Evolutionary conservation across 2,888 invertebrate genomes (phyloP).

Genomic region (Pseudoips prasinana): DNA sequence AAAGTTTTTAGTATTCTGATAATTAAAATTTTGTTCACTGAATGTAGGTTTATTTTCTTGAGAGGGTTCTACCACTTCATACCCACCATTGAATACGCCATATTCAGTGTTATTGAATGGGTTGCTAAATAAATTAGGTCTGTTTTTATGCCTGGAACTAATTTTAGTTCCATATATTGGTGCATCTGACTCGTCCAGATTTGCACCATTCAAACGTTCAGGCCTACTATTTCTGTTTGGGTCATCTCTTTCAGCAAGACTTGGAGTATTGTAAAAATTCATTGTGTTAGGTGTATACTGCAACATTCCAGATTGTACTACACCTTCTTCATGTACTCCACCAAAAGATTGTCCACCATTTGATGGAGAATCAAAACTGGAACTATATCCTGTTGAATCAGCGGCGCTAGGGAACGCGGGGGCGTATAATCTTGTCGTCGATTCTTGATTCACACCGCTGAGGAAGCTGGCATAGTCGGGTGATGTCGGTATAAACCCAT

Average conservation of each 20-base stretch:
- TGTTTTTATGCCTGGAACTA: conserved; percentile 49
- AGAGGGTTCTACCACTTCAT: conserved; percentile 24
- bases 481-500: conserved; percentile 69
- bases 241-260: conserved; percentile 40
- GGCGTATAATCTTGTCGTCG: conserved; percentile 59
- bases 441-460: conserved; percentile 52
- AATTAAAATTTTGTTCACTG: conserved; percentile 41
- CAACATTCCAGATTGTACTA: conserved; percentile 48
- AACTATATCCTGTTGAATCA: conserved; percentile 53
- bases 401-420: conserved; percentile 67
- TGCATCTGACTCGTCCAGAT: conserved; percentile 42
- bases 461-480: conserved; percentile 63
- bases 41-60: conserved; percentile 44
- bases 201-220: conserved; percentile 37
- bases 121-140: conserved; percentile 22
- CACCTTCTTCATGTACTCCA: conserved; percentile 37
- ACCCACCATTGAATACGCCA: conserved; percentile 42
- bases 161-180: conserved; percentile 69
- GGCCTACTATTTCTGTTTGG: conserved; percentile 41
- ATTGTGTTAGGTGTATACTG: conserved; percentile 52
- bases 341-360: conserved; percentile 43
- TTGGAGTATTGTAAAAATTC: conserved; percentile 50
- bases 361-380: conserved; percentile 44
- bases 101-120: conserved; percentile 51
- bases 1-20: conserved; percentile 41